These are phyloP conservation scores for Temnothorax rugatulus DNA, from an alignment of 2,888 invertebrate species.

Conservation along the genomic window DNA sequence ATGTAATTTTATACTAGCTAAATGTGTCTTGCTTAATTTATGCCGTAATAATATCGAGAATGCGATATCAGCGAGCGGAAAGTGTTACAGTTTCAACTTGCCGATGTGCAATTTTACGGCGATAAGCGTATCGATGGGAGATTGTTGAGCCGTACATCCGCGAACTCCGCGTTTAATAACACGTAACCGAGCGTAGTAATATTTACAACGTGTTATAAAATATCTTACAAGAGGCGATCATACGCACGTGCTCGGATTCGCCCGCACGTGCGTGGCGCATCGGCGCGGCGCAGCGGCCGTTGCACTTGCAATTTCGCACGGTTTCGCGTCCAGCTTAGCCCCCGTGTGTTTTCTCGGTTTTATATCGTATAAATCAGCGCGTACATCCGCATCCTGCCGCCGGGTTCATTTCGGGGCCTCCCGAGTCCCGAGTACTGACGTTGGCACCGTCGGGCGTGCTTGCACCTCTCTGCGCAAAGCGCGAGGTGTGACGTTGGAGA, in stretches of 20 bases:
- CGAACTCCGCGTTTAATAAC: neutral
- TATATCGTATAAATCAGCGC: conserved; percentile 60
- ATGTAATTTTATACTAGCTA: neutral
- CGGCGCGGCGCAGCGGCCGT: conserved; percentile 2
- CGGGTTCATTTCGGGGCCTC: conserved; percentile 40
- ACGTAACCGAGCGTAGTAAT: neutral
- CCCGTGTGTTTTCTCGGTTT: conserved; percentile 40
- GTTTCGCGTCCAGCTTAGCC: neutral
- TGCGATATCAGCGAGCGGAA: neutral
- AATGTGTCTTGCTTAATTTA: neutral
- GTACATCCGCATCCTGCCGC: conserved; percentile 36
- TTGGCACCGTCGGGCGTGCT: neutral
- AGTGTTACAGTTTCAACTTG: neutral
- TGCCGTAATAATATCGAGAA: neutral
- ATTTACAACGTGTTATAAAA: conserved; percentile 25
- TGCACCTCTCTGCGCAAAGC: conserved; percentile 24
- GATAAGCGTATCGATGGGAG: neutral
- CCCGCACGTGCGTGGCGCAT: conserved; percentile 14
- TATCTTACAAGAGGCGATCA: conserved; percentile 15
- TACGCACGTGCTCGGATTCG: conserved; percentile 30
- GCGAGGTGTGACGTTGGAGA: conserved; percentile 63
- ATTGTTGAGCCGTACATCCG: neutral
- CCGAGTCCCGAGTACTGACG: neutral
- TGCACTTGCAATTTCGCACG: conserved; percentile 56
- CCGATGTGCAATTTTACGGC: neutral